Percentiles rank a stretch among this genome's conserved stretches.
phyloP scores from a whole-genome alignment of 2,888 invertebrate genomes.

The Acanthosepion esculentum region DNA sequence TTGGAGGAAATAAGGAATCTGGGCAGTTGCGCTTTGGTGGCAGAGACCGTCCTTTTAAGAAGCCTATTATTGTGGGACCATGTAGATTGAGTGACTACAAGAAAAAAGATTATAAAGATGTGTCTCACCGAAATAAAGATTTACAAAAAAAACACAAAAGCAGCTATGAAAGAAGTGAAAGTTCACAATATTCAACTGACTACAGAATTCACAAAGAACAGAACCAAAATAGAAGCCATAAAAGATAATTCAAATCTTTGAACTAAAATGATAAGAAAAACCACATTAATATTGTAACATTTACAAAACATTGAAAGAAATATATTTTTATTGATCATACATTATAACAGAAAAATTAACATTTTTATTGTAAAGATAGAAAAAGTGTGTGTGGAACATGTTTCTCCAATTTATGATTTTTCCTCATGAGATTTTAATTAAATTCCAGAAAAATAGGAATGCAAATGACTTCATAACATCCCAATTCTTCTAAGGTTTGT shows the following conservation, averaged over 20 bases:
- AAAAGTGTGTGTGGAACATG: too few relatives aligned
- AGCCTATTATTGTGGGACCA: conserved; percentile 63
- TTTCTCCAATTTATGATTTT: too few relatives aligned
- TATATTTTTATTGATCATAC: too few relatives aligned
- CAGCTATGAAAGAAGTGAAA: neutral
- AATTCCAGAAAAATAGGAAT: too few relatives aligned
- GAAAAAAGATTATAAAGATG: neutral
- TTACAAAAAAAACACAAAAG: neutral
- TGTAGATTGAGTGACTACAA: neutral
- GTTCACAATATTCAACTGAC: neutral
- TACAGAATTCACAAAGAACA: neutral
- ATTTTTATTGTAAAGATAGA: too few relatives aligned
- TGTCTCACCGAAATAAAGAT: neutral
- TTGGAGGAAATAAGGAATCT: conserved; percentile 89
- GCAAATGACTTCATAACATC: too few relatives aligned
- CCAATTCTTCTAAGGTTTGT: too few relatives aligned
- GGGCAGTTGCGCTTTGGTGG: conserved; percentile 92
- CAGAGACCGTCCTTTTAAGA: conserved; percentile 83
- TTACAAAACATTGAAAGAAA: neutral
- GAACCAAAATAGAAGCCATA: neutral
- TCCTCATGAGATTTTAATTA: too few relatives aligned
- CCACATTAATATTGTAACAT: neutral
- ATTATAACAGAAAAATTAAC: too few relatives aligned
- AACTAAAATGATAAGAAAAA: neutral
- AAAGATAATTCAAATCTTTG: neutral